phyloP scores from a whole-genome alignment of 1,140 invertebrate species.

The Lysiphlebus fabarum region DNA sequence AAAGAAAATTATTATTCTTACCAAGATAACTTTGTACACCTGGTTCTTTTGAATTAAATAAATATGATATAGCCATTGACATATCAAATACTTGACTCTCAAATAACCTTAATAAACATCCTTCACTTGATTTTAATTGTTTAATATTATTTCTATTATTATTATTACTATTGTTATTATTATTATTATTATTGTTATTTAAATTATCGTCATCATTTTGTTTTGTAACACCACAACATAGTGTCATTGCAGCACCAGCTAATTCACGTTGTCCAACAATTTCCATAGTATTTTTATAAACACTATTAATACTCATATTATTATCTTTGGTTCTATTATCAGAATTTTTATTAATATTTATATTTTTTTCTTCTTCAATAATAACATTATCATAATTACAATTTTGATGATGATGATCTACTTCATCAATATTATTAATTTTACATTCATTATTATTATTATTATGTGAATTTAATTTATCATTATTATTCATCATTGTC shows the following conservation, averaged over 20 bases:
- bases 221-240: constrained; percentile 50
- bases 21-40: constrained; percentile 95
- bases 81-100: constrained; percentile 97
- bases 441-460: constrained; percentile 16
- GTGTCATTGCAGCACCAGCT: constrained; percentile 48
- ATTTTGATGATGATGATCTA: no score
- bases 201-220: constrained; percentile 34
- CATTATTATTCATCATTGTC: constrained; percentile 44
- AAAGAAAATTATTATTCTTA: no score
- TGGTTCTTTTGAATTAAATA: constrained; percentile 97
- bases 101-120: constrained; percentile 81
- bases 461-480: neutral
- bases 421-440: constrained; percentile 10
- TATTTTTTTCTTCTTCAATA: constrained; percentile 7
- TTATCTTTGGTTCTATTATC: constrained; percentile 30
- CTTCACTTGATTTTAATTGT: constrained; percentile 50
- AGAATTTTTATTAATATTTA: constrained; percentile 13
- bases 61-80: constrained; percentile 95
- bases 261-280: constrained; percentile 37
- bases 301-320: constrained; percentile 13
- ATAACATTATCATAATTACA: constrained; percentile 16
- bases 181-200: constrained; percentile 38
- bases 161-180: constrained; percentile 36
- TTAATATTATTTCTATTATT: constrained; percentile 41
- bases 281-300: constrained; percentile 28